Evolutionary conservation across 2,888 invertebrate genomes (phyloP).

Genomic region (Sinodicranocentrus sp.): DNA sequence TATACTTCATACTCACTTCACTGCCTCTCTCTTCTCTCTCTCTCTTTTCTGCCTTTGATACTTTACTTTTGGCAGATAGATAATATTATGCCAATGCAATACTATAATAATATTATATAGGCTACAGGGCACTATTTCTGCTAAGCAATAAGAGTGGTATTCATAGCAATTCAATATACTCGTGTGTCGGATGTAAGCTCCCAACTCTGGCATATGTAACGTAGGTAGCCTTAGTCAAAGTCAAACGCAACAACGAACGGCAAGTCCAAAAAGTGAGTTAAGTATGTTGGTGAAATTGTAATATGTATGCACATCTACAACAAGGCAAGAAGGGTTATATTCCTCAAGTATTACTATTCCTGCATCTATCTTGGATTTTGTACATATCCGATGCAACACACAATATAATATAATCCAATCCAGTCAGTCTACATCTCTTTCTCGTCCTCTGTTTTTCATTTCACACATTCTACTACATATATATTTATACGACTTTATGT

Average conservation of each 20-base stretch:
- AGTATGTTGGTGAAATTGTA: conserved; percentile 8
- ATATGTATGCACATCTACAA: not conserved
- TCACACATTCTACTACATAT: not conserved
- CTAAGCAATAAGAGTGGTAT: not conserved
- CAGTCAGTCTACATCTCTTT: conserved; percentile 19
- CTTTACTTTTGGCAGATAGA: conserved; percentile 66
- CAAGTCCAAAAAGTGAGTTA: not conserved
- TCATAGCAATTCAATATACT: conserved; percentile 8
- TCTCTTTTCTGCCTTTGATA: conserved; percentile 23
- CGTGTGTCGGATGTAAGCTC: not conserved
- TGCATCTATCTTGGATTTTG: conserved; percentile 15
- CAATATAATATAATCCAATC: conserved; percentile 17
- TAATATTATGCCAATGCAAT: conserved; percentile 65
- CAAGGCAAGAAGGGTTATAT: not conserved
- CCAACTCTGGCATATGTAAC: not conserved
- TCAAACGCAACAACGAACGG: conserved; percentile 1
- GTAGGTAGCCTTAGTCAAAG: not conserved
- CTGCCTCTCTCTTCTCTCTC: conserved; percentile 40
- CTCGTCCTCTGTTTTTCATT: conserved; percentile 11
- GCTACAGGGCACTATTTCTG: conserved; percentile 10
- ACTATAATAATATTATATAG: conserved; percentile 17
- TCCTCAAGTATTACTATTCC: conserved; percentile 19
- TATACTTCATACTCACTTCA: conserved; percentile 31
- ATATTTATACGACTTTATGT: conserved; percentile 1
- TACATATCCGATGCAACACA: conserved; percentile 21